phyloP scores from a whole-genome alignment of 1,140 invertebrate species.

The Yoshiicerus persimilis region DNA sequence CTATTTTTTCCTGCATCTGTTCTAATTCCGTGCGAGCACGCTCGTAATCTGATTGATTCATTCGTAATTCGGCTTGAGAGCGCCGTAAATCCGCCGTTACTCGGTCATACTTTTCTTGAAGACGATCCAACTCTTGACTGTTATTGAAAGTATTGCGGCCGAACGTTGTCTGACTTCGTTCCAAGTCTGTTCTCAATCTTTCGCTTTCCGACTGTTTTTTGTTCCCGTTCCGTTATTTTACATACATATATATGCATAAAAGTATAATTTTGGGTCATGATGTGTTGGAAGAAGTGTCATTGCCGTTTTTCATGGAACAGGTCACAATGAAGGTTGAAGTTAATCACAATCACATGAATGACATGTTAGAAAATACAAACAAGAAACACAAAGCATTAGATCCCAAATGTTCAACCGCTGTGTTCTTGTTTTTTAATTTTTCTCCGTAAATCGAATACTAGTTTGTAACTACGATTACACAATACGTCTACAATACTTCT shows the following conservation, averaged over 20 bases:
- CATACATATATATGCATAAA: not conserved
- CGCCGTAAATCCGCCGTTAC: slow-evolving; percentile 77
- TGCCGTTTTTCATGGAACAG: not conserved
- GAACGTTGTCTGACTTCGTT: slow-evolving; percentile 77
- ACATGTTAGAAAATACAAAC: slow-evolving; percentile 14
- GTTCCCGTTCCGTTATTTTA: not conserved
- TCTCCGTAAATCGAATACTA: not conserved
- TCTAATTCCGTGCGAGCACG: slow-evolving; percentile 77
- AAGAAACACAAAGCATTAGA: not conserved
- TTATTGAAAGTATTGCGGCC: slow-evolving; percentile 72
- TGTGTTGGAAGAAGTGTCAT: not conserved
- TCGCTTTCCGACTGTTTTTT: slow-evolving; percentile 52
- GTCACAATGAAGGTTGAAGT: not conserved
- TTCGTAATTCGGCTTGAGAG: slow-evolving; percentile 70
- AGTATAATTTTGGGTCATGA: not conserved
- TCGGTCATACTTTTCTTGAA: slow-evolving; percentile 86
- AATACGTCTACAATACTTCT: not conserved
- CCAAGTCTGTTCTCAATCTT: slow-evolving; percentile 74
- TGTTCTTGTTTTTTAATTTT: not conserved
- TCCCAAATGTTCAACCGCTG: not conserved
- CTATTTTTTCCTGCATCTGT: slow-evolving; percentile 84
- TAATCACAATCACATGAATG: not conserved
- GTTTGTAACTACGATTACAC: not conserved
- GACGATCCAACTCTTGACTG: slow-evolving; percentile 74
- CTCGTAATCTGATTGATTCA: slow-evolving; percentile 85